phyloP scores from a whole-genome alignment of 2,797 vertebrate genomes.

The Rhincodon typus region DNA sequence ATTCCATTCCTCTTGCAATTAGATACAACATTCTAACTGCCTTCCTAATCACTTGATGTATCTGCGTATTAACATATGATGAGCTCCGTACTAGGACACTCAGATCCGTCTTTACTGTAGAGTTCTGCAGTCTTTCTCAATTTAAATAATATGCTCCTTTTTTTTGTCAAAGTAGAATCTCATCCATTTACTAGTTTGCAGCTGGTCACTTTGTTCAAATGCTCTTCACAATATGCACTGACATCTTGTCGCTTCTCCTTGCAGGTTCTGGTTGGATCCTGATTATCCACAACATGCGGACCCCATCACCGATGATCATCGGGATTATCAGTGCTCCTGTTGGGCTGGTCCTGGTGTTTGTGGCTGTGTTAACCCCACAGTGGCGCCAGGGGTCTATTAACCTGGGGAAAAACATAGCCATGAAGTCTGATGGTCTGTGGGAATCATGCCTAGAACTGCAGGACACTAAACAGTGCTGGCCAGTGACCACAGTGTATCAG shows the following conservation, averaged over 20 bases:
- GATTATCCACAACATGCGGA: slow-evolving; percentile 54
- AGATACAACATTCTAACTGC: too few species aligned
- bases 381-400: slow-evolving; percentile 63
- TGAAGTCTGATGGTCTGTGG: slow-evolving; percentile 64
- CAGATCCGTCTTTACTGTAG: too few species aligned
- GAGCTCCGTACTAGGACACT: too few species aligned
- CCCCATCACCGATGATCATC: slow-evolving; percentile 64
- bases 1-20: too few species aligned
- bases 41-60: too few species aligned
- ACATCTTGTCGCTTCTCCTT: neutral
- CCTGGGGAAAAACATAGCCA: slow-evolving; percentile 47
- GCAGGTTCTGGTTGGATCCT: neutral
- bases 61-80: too few species aligned
- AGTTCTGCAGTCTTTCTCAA: too few species aligned
- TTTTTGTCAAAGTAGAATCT: neutral
- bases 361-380: slow-evolving; percentile 68
- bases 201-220: neutral
- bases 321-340: slow-evolving; percentile 67
- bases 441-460: slow-evolving; percentile 68
- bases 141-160: too few species aligned
- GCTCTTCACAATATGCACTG: neutral
- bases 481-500: slow-evolving; percentile 57
- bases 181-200: neutral
- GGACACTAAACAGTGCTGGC: slow-evolving; percentile 67
- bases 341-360: slow-evolving; percentile 66